Evolutionary conservation across 1,140 invertebrate species (phyloP).

Genomic region (Scaptodrosophila lebanonensis): DNA sequence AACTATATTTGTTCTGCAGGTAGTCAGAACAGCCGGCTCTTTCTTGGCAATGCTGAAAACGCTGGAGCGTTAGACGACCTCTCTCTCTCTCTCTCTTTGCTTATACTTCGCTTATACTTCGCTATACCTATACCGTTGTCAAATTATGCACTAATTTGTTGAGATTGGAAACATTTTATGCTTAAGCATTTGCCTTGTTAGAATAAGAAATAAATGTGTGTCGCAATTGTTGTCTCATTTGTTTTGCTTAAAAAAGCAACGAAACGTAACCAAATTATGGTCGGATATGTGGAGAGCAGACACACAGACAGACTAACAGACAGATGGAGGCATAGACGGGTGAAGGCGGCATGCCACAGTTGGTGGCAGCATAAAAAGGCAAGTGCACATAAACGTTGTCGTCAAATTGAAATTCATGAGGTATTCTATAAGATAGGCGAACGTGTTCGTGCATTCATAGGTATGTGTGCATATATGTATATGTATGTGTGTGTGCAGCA

Average conservation of each 20-base stretch:
- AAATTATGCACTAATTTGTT: slow-evolving; percentile 39
- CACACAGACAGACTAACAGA: too few species aligned
- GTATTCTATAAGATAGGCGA: slow-evolving; percentile 47
- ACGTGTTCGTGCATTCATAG: slow-evolving; percentile 46
- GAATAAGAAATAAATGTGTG: background rate
- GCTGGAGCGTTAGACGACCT: slow-evolving; percentile 17
- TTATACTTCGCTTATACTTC: slow-evolving; percentile 21
- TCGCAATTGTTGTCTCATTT: slow-evolving; percentile 15
- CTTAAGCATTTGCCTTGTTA: background rate
- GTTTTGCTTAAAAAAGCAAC: slow-evolving; percentile 18
- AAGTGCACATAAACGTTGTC: slow-evolving; percentile 16
- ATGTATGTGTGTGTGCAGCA: background rate
- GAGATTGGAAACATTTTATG: slow-evolving; percentile 30
- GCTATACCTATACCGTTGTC: slow-evolving; percentile 4
- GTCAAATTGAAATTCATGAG: slow-evolving; percentile 65
- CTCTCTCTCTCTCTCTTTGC: too few species aligned
- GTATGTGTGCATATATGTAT: background rate
- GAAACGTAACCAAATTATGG: too few species aligned
- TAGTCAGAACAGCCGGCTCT: slow-evolving; percentile 31
- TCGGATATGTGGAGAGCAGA: too few species aligned
- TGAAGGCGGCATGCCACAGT: background rate
- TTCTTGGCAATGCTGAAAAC: slow-evolving; percentile 41
- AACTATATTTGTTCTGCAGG: slow-evolving; percentile 8
- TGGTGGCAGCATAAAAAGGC: background rate
- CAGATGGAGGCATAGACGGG: background rate